Evolutionary conservation across 2,113 vertebrate genomes (phyloP), one percentile per base, ranked within the genome.

Genomic region (Holacanthus passer): DNA sequence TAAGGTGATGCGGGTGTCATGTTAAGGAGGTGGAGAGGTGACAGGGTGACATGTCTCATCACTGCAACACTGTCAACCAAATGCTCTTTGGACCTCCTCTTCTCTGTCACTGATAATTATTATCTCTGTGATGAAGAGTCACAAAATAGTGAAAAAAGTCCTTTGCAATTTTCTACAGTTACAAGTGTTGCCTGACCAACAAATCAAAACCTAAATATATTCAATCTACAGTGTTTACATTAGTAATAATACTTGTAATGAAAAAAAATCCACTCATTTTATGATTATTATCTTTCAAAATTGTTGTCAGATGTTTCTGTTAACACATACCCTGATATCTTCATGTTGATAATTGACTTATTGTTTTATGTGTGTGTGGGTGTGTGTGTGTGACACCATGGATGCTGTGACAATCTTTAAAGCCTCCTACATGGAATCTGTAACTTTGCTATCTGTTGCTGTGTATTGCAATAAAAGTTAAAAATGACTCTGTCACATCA

Each of bases 11-110:
- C 60, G 65, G 69, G 79, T 85, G 69, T 85, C 79, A 56, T 86
- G 86, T 81, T 70, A 79, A 60, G 62, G 78, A 67, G 85, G 45
- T 76, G 56, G 68, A 83, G 79, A 85, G 82, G 82, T 90, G 90
- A 88, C 48, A 76, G 80, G 70, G 62, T 58, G 77, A 79, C 60
- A 63, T 77, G 74, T 85, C 86, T 89, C 77, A 87, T 71, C 86
- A 72, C 84, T 52, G 12, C 39, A 2, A 0, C 22, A 35, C 55
- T 85, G 77, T 71, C 73, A 82, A 77, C 66, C 77, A 84, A 63
- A 85, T 43, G 20, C 72, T 79, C 62, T 39, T 20, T 50, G 16
- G 75, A 56, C 27, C 52, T 72, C 60, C 67, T 69, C 59, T 47
- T 22, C 66, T 47, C 83, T 56, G n/a, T n/a, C n/a, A n/a, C n/a